Evolutionary conservation across 2,888 invertebrate genomes (phyloP).

Genomic region (Augochlorella aurata): DNA sequence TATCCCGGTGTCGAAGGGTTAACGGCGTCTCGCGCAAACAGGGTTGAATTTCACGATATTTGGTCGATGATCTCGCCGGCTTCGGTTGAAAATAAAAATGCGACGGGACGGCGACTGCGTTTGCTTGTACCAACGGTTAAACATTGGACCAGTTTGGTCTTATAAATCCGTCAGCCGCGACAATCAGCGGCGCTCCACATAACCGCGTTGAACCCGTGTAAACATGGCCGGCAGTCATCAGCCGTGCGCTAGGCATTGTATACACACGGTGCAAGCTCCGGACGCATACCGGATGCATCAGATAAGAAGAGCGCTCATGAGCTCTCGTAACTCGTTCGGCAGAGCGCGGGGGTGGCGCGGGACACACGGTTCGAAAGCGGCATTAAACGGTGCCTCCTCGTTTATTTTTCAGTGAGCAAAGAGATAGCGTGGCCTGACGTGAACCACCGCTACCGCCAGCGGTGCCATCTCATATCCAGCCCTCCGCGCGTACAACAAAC

Average conservation of each 20-base stretch:
- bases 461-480: conserved; percentile 46
- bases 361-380: conserved; percentile 39
- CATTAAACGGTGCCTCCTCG: conserved; percentile 66
- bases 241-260: conserved; percentile 36
- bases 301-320: conserved; percentile 61
- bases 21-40: too few relatives aligned
- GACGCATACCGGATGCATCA: conserved; percentile 63
- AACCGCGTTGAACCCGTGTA: conserved; percentile 30
- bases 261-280: conserved; percentile 32
- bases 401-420: conserved; percentile 73
- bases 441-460: conserved; percentile 62
- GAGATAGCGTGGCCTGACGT: conserved; percentile 62
- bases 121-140: not conserved
- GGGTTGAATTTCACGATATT: not conserved
- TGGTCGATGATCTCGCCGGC: not conserved
- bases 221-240: conserved; percentile 46
- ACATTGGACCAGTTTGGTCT: not conserved
- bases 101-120: not conserved
- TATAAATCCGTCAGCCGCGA: conserved; percentile 1
- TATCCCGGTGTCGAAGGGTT: too few relatives aligned
- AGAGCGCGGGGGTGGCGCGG: not conserved
- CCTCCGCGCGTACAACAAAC: conserved; percentile 56
- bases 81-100: not conserved
- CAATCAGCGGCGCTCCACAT: conserved; percentile 30
- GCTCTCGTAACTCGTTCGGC: conserved; percentile 49